Conservation (phyloP, 1,140 invertebrate genomes). For the Elymnias hypermnestra region DNA sequence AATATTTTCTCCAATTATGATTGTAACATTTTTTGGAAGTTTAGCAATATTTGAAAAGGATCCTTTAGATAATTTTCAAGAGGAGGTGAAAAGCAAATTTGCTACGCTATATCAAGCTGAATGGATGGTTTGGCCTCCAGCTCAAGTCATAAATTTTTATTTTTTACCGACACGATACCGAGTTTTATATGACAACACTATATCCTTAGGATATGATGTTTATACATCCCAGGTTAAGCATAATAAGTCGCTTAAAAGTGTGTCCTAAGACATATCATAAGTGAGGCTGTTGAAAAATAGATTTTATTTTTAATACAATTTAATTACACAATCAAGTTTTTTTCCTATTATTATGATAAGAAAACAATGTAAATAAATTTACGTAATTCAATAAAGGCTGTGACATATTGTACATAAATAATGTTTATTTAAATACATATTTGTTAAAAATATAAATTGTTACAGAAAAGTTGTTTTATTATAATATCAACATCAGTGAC, state of each 20-base stretch:
- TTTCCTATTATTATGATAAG: no score
- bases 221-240: constrained; percentile 96
- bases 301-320: constrained; percentile 3
- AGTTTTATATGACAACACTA: constrained; percentile 93
- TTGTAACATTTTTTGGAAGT: constrained; percentile 88
- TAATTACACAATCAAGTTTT: no score
- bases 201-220: constrained; percentile 93
- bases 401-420: constrained; percentile 42
- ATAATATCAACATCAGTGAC: not conserved
- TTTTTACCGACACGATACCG: constrained; percentile 89
- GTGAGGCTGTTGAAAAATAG: not conserved
- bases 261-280: constrained; percentile 21
- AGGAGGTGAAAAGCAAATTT: constrained; percentile 88
- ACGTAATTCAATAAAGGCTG: constrained; percentile 30
- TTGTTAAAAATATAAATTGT: constrained; percentile 8
- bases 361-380: not conserved
- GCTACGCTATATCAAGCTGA: constrained; percentile 87
- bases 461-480: not conserved
- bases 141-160: constrained; percentile 87
- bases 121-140: constrained; percentile 89
- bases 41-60: constrained; percentile 84
- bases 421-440: no score
- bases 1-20: constrained; percentile 90
- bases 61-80: constrained; percentile 78
- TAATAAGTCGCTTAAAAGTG: constrained; percentile 39